Base-by-base conservation (phyloP, 2,113 vertebrate species). In the Alces alces region DNA sequence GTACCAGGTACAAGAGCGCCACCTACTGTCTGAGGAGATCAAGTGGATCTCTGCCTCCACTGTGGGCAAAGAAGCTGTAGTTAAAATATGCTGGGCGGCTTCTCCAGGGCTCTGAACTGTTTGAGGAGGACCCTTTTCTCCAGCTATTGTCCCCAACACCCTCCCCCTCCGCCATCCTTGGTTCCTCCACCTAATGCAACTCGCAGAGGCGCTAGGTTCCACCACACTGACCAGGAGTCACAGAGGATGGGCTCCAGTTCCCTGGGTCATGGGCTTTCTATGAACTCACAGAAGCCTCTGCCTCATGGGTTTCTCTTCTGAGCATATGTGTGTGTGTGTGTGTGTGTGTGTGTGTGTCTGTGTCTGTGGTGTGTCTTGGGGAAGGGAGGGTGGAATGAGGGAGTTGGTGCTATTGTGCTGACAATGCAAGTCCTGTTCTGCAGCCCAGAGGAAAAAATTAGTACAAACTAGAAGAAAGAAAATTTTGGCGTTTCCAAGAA, bases 391-490 rank as follows among this genome's bases (percentile, higher is more conserved):
- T 43, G 57, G 19, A 76, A 3, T 3, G 23, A 55, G 47, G 88
- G 93, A 82, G 5, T 7, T n/a, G 15, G 47, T 39, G 52, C 73
- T 70, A 13, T 73, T 17, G 28, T 60, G 87, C 91, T 93, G 95
- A 98, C 96, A 95, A 97, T 95, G 76, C 94, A 91, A 92, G 97
- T 97, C 97, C 96, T 98, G 96, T 97, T 97, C 85, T 60, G 85
- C 91, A 94, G 52, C 39, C 79, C 87, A 88, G 96, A 97, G 97
- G 97, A 97, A 98, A 98, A 97, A 94, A 33, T 97, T 93, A 97
- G 96, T 80, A 14, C 73, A 95, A 95, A 91, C 79, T 10, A 96
- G 76, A 66, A 98, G 97, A 98, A 95, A 98, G 96, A 97, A 86
- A 95, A 95, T 95, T 27, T 96, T 61, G 96, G 87, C 36, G n/a